Percentiles rank a stretch among this genome's conserved stretches.
phyloP scores from a whole-genome alignment of 2,797 vertebrate genomes.

The Clarias platycephalus region DNA sequence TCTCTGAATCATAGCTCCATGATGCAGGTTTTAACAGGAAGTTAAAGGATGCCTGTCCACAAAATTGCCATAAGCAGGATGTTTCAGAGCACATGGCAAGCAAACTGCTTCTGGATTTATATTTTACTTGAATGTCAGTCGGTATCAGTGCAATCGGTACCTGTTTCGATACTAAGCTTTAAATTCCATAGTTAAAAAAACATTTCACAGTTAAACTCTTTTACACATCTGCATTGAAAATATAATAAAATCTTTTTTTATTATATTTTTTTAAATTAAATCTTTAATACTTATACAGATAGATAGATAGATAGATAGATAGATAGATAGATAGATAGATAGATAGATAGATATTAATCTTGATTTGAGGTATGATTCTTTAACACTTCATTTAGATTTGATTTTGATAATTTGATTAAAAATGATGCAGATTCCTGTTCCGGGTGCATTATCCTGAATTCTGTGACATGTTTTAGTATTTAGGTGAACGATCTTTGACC shows the following conservation, averaged over 20 bases:
- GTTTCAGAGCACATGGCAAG: not conserved
- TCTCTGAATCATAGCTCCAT: too few relatives aligned
- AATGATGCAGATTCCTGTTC: not conserved
- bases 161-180: not conserved
- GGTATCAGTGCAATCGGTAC: not conserved
- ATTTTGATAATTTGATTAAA: not conserved
- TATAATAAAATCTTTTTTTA: not conserved
- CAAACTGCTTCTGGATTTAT: not conserved
- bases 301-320: too few relatives aligned
- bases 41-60: not conserved
- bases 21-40: too few relatives aligned
- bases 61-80: not conserved
- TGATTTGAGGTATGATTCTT: not conserved
- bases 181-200: not conserved
- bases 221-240: not conserved
- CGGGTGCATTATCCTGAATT: not conserved
- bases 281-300: not conserved
- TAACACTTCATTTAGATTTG: not conserved
- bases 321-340: too few relatives aligned
- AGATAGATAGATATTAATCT: not conserved
- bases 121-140: not conserved
- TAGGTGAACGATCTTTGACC: conserved; percentile 34
- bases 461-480: not conserved
- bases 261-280: too few relatives aligned
- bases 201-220: not conserved